Conservation (phyloP, 1,140 invertebrate species). For the Acromyrmex heyeri region DNA sequence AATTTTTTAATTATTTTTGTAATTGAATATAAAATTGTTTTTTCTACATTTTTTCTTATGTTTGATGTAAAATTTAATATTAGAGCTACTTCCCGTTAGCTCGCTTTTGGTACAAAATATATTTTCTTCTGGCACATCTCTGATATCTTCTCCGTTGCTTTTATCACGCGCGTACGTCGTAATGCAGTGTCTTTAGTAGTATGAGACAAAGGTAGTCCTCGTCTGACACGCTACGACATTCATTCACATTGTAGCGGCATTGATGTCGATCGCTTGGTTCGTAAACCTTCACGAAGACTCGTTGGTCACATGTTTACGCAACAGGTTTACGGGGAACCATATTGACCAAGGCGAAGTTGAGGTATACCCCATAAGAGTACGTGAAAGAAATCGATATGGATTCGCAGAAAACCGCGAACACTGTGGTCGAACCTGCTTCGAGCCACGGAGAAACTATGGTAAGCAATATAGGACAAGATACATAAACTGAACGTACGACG, state of each 20-base stretch:
- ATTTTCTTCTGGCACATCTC: not conserved
- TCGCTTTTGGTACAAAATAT: not conserved
- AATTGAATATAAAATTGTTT: slow-evolving; percentile 3
- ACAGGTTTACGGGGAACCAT: slow-evolving; percentile 82
- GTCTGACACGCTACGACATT: slow-evolving; percentile 46
- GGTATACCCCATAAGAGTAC: slow-evolving; percentile 58
- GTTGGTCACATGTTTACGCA: slow-evolving; percentile 73
- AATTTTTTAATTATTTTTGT: not conserved
- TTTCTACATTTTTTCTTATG: not conserved
- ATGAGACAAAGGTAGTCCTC: slow-evolving; percentile 20
- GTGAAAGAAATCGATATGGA: slow-evolving; percentile 77
- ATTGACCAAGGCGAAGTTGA: slow-evolving; percentile 64
- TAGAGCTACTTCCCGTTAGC: not conserved
- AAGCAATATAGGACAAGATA: slow-evolving; percentile 72
- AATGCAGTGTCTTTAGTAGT: slow-evolving; percentile 28
- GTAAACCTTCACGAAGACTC: slow-evolving; percentile 36
- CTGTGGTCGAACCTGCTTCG: slow-evolving; percentile 68
- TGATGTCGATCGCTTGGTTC: slow-evolving; percentile 61
- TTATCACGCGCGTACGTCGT: not conserved
- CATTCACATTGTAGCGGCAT: slow-evolving; percentile 32
- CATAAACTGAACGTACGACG: not conserved
- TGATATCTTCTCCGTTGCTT: not conserved
- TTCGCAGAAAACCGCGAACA: slow-evolving; percentile 77
- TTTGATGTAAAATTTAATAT: not conserved
- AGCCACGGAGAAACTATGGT: slow-evolving; percentile 78